Conservation (phyloP, 2,797 vertebrate species). For the Sebastes itinus region DNA sequence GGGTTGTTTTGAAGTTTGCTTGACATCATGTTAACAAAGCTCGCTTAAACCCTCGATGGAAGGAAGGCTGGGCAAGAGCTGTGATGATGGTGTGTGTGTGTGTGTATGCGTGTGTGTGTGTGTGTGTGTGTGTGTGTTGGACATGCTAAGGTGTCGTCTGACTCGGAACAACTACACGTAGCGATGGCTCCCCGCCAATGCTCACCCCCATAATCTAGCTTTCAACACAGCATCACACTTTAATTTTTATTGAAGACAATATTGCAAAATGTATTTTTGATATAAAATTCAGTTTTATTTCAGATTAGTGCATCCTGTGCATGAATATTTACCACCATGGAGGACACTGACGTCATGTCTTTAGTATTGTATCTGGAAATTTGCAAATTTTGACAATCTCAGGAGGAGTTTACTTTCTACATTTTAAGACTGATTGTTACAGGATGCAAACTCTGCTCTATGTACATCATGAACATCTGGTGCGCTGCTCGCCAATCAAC, state of each 20-base stretch:
- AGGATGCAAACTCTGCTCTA: too few species aligned
- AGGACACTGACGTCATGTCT: background rate
- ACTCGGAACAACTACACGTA: slow-evolving; percentile 21
- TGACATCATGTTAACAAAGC: slow-evolving; percentile 77
- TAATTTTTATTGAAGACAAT: background rate
- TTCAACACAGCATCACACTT: background rate
- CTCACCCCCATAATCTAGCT: slow-evolving; percentile 11
- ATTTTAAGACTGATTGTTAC: background rate
- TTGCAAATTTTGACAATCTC: background rate
- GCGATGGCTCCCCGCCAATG: background rate
- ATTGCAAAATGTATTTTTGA: background rate
- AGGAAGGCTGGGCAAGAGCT: slow-evolving; percentile 39
- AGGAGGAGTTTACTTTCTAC: background rate
- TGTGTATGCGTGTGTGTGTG: background rate
- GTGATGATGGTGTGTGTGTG: slow-evolving; percentile 8
- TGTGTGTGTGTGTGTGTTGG: slow-evolving; percentile 10
- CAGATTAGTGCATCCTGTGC: background rate
- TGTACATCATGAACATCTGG: too few species aligned
- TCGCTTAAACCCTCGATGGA: slow-evolving; percentile 60
- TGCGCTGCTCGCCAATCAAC: too few species aligned
- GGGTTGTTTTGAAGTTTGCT: slow-evolving; percentile 74
- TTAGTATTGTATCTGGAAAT: background rate
- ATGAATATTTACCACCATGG: background rate
- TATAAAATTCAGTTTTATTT: background rate
- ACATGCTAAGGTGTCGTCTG: slow-evolving; percentile 16